phyloP scores from a whole-genome alignment of 1,140 invertebrate genomes.

The Calliopsis andreniformis region DNA sequence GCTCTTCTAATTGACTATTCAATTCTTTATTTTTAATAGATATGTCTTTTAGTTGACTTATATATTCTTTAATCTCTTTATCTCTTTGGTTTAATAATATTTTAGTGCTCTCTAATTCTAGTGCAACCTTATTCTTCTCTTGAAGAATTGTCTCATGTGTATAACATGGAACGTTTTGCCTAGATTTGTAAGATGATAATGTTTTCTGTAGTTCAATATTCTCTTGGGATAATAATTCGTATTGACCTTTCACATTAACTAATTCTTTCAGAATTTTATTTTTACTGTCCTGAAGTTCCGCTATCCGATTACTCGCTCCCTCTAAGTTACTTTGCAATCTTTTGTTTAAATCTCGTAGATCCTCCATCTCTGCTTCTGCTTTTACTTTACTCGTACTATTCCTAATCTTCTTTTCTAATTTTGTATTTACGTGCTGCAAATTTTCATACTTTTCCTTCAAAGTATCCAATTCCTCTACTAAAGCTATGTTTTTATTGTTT shows the following conservation, averaged over 20 bases:
- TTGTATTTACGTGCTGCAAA: conserved; percentile 48
- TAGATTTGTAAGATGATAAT: conserved; percentile 45
- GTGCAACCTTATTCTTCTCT: conserved; percentile 67
- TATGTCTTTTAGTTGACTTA: conserved; percentile 41
- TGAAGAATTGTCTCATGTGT: conserved; percentile 60
- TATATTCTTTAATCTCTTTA: conserved; percentile 41
- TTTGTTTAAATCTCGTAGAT: conserved; percentile 70
- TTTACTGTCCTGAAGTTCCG: conserved; percentile 70
- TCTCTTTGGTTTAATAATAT: conserved; percentile 47
- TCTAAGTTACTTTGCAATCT: conserved; percentile 72
- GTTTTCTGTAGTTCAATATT: conserved; percentile 57
- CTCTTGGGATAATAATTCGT: conserved; percentile 59
- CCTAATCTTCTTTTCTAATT: conserved; percentile 68
- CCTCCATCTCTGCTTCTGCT: conserved; percentile 63
- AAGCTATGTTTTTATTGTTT: conserved; percentile 61
- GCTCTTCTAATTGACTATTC: conserved; percentile 67
- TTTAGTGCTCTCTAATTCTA: conserved; percentile 67
- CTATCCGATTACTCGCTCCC: conserved; percentile 74
- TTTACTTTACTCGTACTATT: conserved; percentile 70
- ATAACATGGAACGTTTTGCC: conserved; percentile 41
- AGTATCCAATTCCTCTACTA: conserved; percentile 53
- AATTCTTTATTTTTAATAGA: conserved; percentile 62
- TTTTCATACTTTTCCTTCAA: conserved; percentile 55
- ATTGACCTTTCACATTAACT: conserved; percentile 47
- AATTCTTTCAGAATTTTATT: conserved; percentile 66